Conservation (phyloP, 2,888 invertebrate genomes). For the Nebria brevicollis region DNA sequence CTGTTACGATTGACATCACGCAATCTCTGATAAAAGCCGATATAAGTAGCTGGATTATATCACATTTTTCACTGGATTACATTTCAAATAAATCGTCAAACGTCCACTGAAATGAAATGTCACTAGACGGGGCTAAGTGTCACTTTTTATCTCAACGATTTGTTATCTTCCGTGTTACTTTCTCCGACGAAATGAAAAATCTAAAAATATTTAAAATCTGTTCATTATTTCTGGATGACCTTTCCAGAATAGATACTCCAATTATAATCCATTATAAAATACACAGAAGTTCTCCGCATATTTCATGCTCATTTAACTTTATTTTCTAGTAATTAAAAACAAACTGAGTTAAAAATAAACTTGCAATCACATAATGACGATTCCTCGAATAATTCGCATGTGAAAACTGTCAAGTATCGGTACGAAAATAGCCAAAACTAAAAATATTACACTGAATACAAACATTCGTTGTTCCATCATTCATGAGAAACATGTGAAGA, state of each 20-base stretch:
- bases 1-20: constrained; percentile 23
- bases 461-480: not conserved
- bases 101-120: constrained; percentile 22
- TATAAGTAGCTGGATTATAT: constrained; percentile 26
- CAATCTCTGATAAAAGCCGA: constrained; percentile 13
- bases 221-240: not conserved
- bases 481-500: not conserved
- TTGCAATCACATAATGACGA: not conserved
- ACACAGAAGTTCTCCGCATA: not conserved
- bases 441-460: not conserved
- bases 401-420: not conserved
- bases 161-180: not conserved
- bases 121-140: not conserved
- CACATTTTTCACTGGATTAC: constrained; percentile 35
- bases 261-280: not conserved
- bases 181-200: not conserved
- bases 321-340: not conserved
- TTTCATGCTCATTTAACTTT: not conserved
- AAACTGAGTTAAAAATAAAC: not conserved
- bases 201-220: not conserved
- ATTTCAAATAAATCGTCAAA: constrained; percentile 17
- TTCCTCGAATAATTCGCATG: not conserved
- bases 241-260: not conserved
- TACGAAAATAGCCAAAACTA: not conserved
- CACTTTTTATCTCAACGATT: not conserved